These are phyloP conservation scores for Cassiopea andromeda DNA, from an alignment of 30 jellyfish, hydroid and myxozoan genomes.

Conservation along the genomic window DNA sequence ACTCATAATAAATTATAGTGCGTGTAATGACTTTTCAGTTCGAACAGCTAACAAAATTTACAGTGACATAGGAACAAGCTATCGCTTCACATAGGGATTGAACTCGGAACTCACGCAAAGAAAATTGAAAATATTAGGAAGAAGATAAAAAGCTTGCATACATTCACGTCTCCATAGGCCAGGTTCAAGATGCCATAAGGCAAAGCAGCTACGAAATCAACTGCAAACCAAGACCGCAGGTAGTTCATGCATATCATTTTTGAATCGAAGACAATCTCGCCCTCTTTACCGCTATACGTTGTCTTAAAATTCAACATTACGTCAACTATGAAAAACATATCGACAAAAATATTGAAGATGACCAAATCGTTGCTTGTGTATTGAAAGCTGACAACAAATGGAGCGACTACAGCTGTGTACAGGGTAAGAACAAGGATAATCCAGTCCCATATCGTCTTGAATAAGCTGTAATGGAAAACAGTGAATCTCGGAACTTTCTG, in stretches of 20 bases:
- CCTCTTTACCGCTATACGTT: conserved; percentile 76
- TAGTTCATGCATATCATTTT: conserved; percentile 70
- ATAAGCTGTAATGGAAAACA: conserved; percentile 64
- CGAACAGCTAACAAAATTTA: too few relatives aligned
- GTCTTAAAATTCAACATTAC: conserved; percentile 78
- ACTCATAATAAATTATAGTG: too few relatives aligned
- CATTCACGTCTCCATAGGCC: conserved; percentile 44
- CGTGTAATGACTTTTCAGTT: too few relatives aligned
- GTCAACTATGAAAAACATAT: conserved; percentile 72
- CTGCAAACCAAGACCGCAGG: conserved; percentile 77
- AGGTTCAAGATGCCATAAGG: conserved; percentile 77
- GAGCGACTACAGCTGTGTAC: conserved; percentile 85
- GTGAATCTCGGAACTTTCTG: conserved; percentile 67
- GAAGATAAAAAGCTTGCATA: background rate
- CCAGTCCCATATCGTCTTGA: conserved; percentile 86
- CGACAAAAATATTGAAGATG: conserved; percentile 63
- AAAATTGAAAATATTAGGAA: background rate
- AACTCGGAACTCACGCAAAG: background rate
- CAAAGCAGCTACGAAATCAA: conserved; percentile 79
- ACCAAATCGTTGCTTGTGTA: conserved; percentile 24
- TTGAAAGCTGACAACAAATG: conserved; percentile 79
- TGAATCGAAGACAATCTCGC: conserved; percentile 64
- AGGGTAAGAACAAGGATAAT: conserved; percentile 63
- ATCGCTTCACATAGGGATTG: too few relatives aligned
- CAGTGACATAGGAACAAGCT: too few relatives aligned